These are phyloP conservation scores for Dastarcus helophoroides DNA, from an alignment of 2,888 invertebrate species.

Conservation along the genomic window DNA sequence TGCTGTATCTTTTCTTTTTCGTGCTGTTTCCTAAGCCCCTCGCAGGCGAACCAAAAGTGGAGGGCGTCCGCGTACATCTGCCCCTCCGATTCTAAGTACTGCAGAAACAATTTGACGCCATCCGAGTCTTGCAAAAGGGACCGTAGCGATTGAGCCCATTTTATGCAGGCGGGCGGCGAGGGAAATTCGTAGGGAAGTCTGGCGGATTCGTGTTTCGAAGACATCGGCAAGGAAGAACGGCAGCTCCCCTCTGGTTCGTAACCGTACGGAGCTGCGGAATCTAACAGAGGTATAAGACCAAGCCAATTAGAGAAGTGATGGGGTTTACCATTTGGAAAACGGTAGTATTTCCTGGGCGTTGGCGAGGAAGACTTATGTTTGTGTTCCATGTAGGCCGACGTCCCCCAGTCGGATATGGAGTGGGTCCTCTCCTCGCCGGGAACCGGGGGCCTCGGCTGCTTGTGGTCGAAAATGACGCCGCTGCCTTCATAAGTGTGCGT, in stretches of 20 bases:
- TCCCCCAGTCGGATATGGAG: conserved; percentile 29
- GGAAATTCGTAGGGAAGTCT: conserved; percentile 1
- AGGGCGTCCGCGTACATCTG: conserved; percentile 67
- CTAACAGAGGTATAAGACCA: too few species aligned
- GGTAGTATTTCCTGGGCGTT: conserved; percentile 1
- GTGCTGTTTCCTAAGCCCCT: conserved; percentile 68
- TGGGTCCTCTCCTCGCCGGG: conserved; percentile 57
- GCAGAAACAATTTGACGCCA: conserved; percentile 78
- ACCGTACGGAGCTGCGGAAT: conserved; percentile 28
- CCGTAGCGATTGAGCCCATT: conserved; percentile 81
- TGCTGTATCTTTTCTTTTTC: conserved; percentile 60
- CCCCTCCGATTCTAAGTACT: conserved; percentile 70
- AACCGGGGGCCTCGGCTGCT: conserved; percentile 75
- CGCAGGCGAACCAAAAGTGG: conserved; percentile 91
- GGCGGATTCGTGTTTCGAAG: not conserved
- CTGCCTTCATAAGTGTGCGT: conserved; percentile 25
- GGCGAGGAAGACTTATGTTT: conserved; percentile 23
- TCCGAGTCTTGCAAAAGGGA: conserved; percentile 79
- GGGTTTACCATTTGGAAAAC: too few species aligned
- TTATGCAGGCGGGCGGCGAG: conserved; percentile 60
- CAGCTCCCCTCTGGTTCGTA: conserved; percentile 28
- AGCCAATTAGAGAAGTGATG: too few species aligned
- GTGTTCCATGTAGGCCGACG: conserved; percentile 20
- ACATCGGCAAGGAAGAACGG: conserved; percentile 36
- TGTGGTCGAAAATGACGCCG: conserved; percentile 46